A percentile compares a stretch with the other conserved stretches of the same genome.
Conservation (phyloP, 2,113 vertebrate genomes). For the Sitta europaea region DNA sequence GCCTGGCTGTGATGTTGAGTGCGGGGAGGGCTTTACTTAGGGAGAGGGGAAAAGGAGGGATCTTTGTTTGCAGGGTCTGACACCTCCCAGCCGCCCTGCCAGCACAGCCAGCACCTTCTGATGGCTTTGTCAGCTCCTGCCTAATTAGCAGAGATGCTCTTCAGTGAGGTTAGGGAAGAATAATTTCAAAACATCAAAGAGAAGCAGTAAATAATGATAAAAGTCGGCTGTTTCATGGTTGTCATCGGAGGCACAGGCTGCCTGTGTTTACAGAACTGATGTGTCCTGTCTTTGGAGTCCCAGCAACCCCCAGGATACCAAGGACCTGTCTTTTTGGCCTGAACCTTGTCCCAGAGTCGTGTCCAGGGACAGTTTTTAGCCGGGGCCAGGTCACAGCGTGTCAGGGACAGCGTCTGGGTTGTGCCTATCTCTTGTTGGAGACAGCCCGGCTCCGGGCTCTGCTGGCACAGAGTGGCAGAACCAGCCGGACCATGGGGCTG, state of each 20-base stretch:
- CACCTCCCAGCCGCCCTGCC: constrained; percentile 42
- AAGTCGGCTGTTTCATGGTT: background rate
- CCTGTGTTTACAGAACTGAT: background rate
- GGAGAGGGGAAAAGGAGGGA: background rate
- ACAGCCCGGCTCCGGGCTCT: background rate
- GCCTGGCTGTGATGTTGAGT: background rate
- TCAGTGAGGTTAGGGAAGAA: background rate
- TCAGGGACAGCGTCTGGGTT: background rate
- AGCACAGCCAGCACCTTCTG: constrained; percentile 29
- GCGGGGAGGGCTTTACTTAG: background rate
- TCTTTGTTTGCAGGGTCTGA: constrained; percentile 63
- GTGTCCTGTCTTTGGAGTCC: background rate
- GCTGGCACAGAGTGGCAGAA: background rate
- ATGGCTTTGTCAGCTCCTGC: constrained; percentile 50
- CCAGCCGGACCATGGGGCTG: background rate
- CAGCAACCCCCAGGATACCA: fast-evolving
- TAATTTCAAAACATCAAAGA: constrained; percentile 28
- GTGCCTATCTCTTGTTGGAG: background rate
- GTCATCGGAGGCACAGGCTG: background rate
- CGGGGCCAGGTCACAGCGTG: background rate
- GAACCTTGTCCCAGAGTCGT: background rate
- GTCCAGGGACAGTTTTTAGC: background rate
- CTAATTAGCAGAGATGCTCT: constrained; percentile 44
- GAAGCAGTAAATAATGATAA: constrained; percentile 7
- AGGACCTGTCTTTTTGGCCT: background rate